phyloP scores from a whole-genome alignment of 37 sponge, comb jelly and placozoan species.

The Oscarella lobularis region DNA sequence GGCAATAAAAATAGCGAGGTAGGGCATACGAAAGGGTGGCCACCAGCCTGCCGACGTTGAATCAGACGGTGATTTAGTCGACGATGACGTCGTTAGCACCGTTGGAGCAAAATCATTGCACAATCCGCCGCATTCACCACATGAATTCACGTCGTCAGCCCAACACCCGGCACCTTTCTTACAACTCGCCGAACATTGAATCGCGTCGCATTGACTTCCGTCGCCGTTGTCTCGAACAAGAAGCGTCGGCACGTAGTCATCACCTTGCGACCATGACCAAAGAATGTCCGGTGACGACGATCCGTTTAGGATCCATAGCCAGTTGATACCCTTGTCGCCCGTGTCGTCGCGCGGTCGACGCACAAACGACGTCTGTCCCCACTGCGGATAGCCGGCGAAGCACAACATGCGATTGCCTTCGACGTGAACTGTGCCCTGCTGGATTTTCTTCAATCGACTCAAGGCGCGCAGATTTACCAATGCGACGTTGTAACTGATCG shows the following conservation, averaged over 20 bases:
- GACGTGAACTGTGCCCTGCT: slow-evolving; percentile 29
- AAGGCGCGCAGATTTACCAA: not conserved
- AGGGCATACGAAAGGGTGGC: slow-evolving; percentile 18
- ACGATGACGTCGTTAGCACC: too few relatives aligned
- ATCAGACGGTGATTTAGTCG: too few relatives aligned
- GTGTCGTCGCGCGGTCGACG: not conserved
- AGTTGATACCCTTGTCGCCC: slow-evolving; percentile 56
- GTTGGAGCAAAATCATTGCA: too few relatives aligned
- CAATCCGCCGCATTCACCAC: too few relatives aligned
- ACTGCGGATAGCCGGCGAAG: slow-evolving; percentile 58
- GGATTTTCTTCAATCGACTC: not conserved
- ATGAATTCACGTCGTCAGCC: too few relatives aligned
- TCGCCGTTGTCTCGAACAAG: slow-evolving; percentile 47
- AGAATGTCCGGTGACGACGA: not conserved
- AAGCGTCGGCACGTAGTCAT: slow-evolving; percentile 38
- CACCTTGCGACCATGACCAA: slow-evolving; percentile 26
- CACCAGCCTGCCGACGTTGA: not conserved
- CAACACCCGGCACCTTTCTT: too few relatives aligned
- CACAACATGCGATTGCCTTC: slow-evolving; percentile 60
- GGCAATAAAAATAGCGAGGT: slow-evolving; percentile 15
- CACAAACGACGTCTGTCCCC: slow-evolving; percentile 16
- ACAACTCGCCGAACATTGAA: too few relatives aligned
- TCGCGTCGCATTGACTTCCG: too few relatives aligned
- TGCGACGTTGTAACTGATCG: not conserved
- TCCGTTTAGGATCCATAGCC: slow-evolving; percentile 21